Base-by-base conservation (phyloP, 1,140 invertebrate genomes). In the Helicoverpa zea region DNA sequence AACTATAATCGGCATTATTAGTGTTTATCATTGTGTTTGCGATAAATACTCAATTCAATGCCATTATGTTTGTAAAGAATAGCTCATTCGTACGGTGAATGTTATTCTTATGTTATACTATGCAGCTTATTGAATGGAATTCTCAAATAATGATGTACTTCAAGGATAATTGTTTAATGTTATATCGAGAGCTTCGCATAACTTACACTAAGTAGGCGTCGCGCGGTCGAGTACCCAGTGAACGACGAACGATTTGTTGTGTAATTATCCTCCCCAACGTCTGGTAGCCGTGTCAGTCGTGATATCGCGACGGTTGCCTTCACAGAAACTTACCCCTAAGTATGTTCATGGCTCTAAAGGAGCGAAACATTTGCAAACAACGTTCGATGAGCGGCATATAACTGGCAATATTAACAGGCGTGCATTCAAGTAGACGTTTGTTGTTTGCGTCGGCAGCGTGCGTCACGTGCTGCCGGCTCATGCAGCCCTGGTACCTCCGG, bases 401-500 rank as follows among this genome's bases (percentile, higher is more conserved):
- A 64, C n/a, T 43, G 63, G 3, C 14, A 64, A 61, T 61, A 30
- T 61, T 14, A 4, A 11, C 29, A 23, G 23, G 23, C 35, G 5
- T 43, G 35, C 5, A 43, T 43, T 43, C 5, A 43, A 43, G 5
- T n/a, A 12, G 68, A 1, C 12, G 66, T 49, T n/a, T 18, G 68
- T 18, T 10, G 11, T 18, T n/a, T 43, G 64, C 64, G 64, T 68
- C 64, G 64, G 64, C 49, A 49, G 18, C 49, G 23, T 72, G 68
- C 49, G 68, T 72, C 68, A 72, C 29, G 47, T 72, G 68, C 49
- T 72, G 14, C 14, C n/a, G 14, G 30, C 49, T 23, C 29, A 14
- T 72, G 68, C 13, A 29, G 18, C 30, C 49, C 49, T 72, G 68
- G 66, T 72, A 72, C 68, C 49, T 7, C 9, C 68, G 23, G 68